Conservation (phyloP, 2,113 vertebrate genomes). For the Micronycteris hirsuta region DNA sequence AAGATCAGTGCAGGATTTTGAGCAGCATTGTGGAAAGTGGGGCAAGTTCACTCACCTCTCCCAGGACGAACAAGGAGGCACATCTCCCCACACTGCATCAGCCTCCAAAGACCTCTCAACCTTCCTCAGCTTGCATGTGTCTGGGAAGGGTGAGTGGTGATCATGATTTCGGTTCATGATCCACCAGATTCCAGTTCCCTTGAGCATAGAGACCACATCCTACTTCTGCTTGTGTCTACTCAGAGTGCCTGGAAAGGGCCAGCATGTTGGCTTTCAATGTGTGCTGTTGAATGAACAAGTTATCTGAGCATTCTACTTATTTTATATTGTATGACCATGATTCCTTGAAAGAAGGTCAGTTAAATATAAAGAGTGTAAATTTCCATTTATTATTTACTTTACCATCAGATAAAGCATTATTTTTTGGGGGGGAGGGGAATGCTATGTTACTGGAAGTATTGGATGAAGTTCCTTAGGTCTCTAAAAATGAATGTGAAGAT, state of each 20-base stretch:
- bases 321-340: fast-evolving
- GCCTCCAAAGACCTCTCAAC: background rate
- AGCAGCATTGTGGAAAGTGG: fast-evolving
- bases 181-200: too few species aligned
- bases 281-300: fast-evolving
- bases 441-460: too few species aligned
- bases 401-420: background rate
- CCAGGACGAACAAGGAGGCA: fast-evolving
- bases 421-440: too few species aligned
- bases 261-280: fast-evolving
- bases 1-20: fast-evolving
- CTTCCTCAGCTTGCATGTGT: fast-evolving
- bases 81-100: fast-evolving
- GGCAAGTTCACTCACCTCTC: fast-evolving
- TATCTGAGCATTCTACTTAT: too few species aligned
- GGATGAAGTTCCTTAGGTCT: too few species aligned
- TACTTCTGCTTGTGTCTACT: too few species aligned
- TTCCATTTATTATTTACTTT: background rate
- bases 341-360: background rate
- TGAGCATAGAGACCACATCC: background rate
- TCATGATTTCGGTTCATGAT: too few species aligned
- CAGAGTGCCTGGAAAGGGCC: fast-evolving
- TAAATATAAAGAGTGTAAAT: background rate
- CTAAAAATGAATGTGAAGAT: background rate
- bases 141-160: background rate